Percentiles rank a stretch among this genome's conserved stretches.
These are phyloP conservation scores for Allophyes oxyacanthae DNA, from an alignment of 2,888 invertebrate species.

Conservation along the genomic window DNA sequence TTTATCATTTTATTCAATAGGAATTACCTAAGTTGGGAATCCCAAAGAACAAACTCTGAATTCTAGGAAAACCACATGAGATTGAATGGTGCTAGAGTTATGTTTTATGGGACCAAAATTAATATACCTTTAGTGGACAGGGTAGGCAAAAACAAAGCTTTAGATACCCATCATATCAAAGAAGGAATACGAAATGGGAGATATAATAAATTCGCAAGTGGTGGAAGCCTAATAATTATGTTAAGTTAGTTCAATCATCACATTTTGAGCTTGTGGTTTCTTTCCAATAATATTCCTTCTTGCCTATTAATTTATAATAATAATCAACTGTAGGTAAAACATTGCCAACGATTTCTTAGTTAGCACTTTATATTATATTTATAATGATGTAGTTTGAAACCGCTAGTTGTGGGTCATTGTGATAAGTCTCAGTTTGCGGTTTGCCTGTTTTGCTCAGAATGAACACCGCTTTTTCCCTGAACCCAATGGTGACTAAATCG, in stretches of 20 bases:
- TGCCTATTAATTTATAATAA: constrained; percentile 5
- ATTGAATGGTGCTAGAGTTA: constrained; percentile 1
- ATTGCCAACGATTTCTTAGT: constrained; percentile 19
- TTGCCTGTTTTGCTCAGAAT: constrained; percentile 76
- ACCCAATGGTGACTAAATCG: constrained; percentile 58
- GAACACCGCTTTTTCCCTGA: constrained; percentile 63
- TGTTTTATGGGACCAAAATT: background rate
- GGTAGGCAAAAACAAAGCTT: no score
- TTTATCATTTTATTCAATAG: constrained; percentile 6
- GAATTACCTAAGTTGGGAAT: constrained; percentile 30
- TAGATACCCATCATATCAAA: no score
- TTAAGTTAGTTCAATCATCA: background rate
- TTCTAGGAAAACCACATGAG: constrained; percentile 39
- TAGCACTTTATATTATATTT: constrained; percentile 27
- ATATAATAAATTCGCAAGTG: no score
- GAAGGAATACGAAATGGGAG: no score
- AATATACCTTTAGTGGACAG: no score
- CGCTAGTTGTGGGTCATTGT: constrained; percentile 39
- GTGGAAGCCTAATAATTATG: no score
- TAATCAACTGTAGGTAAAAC: constrained; percentile 32
- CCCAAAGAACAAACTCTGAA: constrained; percentile 23
- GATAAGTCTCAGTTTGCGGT: constrained; percentile 67
- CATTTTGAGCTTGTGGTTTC: background rate
- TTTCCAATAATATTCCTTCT: constrained; percentile 6
- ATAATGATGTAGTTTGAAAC: constrained; percentile 43